Evolutionary conservation across 2,888 invertebrate species (phyloP).

Genomic region (Sminthurides aquaticus): DNA sequence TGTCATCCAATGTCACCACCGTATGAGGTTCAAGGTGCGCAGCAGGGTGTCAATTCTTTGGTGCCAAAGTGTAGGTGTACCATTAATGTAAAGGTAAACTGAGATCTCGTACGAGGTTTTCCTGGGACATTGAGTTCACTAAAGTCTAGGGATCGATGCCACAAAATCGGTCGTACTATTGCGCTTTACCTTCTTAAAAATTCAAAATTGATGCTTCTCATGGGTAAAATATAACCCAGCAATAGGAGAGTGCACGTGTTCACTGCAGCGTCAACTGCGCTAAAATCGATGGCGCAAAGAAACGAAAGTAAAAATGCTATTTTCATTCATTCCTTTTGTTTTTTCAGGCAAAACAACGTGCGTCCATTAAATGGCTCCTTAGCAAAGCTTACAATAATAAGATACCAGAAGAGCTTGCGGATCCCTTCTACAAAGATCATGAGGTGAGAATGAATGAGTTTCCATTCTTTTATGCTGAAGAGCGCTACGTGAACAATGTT

Average conservation of each 20-base stretch:
- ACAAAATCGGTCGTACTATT: too few species aligned
- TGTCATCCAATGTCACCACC: background rate
- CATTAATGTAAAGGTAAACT: too few species aligned
- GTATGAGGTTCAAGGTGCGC: background rate
- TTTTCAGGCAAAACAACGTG: conserved; percentile 89
- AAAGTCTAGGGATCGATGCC: too few species aligned
- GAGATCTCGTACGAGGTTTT: too few species aligned
- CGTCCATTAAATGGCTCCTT: conserved; percentile 91
- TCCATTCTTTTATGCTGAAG: too few species aligned
- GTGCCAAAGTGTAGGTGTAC: background rate
- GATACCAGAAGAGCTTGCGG: conserved; percentile 83
- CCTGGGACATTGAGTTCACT: too few species aligned
- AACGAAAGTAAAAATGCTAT: background rate
- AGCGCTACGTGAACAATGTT: too few species aligned
- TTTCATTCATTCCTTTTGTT: conserved; percentile 43
- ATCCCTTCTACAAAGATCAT: conserved; percentile 90
- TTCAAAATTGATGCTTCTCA: too few species aligned
- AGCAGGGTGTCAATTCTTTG: background rate
- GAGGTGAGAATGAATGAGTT: conserved; percentile 62
- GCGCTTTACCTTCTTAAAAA: too few species aligned
- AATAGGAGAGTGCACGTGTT: too few species aligned
- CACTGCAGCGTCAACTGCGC: background rate
- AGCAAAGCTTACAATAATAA: conserved; percentile 91
- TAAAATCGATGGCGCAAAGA: background rate
- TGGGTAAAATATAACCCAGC: too few species aligned